Evolutionary conservation across 2,797 vertebrate species (phyloP).

Genomic region (Rallus crepitans): DNA sequence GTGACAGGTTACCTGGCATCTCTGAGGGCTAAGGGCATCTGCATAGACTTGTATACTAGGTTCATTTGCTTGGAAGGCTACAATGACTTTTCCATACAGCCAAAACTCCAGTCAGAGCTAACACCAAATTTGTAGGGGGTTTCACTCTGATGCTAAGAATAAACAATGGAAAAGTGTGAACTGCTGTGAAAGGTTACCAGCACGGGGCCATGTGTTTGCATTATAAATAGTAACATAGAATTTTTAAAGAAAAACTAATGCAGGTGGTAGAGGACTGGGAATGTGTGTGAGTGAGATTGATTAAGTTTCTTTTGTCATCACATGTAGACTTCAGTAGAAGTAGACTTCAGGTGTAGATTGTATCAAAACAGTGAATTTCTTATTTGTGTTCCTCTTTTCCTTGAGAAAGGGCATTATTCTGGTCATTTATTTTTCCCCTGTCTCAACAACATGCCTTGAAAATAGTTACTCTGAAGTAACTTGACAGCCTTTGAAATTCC

Average conservation of each 20-base stretch:
- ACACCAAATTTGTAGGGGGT: background rate
- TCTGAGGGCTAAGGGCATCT: background rate
- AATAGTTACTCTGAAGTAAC: background rate
- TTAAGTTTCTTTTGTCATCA: background rate
- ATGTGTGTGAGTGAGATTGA: background rate
- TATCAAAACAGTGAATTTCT: background rate
- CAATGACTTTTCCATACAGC: background rate
- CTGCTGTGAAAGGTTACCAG: background rate
- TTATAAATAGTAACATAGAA: background rate
- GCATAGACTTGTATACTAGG: accelerated
- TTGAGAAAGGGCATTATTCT: background rate
- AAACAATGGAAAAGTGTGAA: background rate
- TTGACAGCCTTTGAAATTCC: background rate
- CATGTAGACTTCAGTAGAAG: background rate
- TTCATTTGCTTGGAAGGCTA: background rate
- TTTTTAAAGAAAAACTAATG: background rate
- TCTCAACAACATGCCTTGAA: background rate
- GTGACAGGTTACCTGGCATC: accelerated
- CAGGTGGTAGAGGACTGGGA: background rate
- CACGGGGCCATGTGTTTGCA: background rate
- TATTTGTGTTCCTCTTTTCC: background rate
- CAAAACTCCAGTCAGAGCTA: background rate
- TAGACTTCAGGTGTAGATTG: background rate
- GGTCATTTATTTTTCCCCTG: background rate
- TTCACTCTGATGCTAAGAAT: background rate